Base-by-base conservation (phyloP, 2,888 invertebrate species). In the Dione juno region DNA sequence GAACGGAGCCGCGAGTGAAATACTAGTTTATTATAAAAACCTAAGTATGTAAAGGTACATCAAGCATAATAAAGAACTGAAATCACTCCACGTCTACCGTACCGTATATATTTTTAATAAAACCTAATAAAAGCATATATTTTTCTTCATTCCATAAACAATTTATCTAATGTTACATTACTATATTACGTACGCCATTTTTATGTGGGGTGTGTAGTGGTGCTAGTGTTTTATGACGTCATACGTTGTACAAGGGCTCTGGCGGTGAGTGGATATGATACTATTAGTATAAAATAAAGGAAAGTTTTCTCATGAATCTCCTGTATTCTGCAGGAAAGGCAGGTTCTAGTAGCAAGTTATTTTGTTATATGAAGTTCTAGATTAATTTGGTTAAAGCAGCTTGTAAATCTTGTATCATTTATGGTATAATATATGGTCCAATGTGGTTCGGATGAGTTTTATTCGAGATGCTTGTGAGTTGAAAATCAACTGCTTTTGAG, bases 161-260 rank as follows among this genome's bases (percentile, higher is more conserved):
- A 64, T 64, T 64, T 64, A 64, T 64, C 14, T 64, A 64, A 64
- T 64, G 64, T 50, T 43, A 61, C 61, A 64, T 64, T 64, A 64
- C 50, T 64, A 64, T 50, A 52, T 64, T 64, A 50, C 52, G 48
- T 64, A 64, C 37, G 37, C 14, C 52, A 52, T 48, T 40, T 50
- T 64, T 59, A 53, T 43, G 52, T 21, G 13, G 2, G 53, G 7
- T 37, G 37, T 48, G 63, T 67, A 59, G 40, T 45, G 54, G 54
- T 66, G 54, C 41, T 61, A 61, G 41, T 21, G 41, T 41, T 54
- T 63, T 64, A 69, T 64, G 69, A 64, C 69, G 64, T 64, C 54
- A 64, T 63, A 69, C 54, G 52, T 63, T 69, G 37, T 63, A 64
- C 63, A 28, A 45, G 53, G 50, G 61, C 28, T 48, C 45, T 54